These are phyloP conservation scores for Hippopotamus amphibius DNA, from an alignment of 2,113 vertebrate species.

Conservation along the genomic window DNA sequence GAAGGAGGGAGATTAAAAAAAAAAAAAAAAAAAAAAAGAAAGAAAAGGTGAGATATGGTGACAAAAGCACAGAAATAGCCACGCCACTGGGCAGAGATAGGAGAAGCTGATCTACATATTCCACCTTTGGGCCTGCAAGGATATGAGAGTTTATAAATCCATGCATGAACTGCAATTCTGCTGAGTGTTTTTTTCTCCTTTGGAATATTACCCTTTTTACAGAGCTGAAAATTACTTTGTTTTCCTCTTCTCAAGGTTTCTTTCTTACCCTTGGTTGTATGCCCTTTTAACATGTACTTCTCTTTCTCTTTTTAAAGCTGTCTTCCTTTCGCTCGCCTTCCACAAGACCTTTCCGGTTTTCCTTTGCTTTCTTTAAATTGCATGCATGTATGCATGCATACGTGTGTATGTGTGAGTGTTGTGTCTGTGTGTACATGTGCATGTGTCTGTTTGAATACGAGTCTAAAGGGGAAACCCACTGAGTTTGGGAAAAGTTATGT, in stretches of 20 bases:
- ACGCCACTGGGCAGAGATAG: neutral
- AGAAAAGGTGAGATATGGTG: neutral
- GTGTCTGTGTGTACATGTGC: accelerated
- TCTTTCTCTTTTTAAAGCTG: neutral
- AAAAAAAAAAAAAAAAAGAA: neutral
- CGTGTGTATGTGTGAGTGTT: neutral
- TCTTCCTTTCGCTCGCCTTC: neutral
- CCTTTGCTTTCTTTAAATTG: neutral
- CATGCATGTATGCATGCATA: neutral
- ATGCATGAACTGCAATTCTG: neutral
- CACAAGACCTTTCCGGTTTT: neutral
- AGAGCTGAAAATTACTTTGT: neutral
- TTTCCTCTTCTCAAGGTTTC: neutral
- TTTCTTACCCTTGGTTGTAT: neutral
- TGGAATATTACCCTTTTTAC: neutral
- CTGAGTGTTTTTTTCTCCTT: neutral
- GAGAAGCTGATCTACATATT: neutral
- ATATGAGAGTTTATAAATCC: neutral
- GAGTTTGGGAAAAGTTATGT: neutral
- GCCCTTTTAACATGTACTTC: neutral
- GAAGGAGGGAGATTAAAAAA: neutral
- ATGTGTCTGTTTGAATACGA: neutral
- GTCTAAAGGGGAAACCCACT: neutral
- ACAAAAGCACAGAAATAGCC: neutral
- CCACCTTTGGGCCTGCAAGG: neutral